Percentiles rank a stretch among this genome's conserved stretches.
phyloP scores from a whole-genome alignment of 2,888 invertebrate species.

The Pyrochroa serraticornis region DNA sequence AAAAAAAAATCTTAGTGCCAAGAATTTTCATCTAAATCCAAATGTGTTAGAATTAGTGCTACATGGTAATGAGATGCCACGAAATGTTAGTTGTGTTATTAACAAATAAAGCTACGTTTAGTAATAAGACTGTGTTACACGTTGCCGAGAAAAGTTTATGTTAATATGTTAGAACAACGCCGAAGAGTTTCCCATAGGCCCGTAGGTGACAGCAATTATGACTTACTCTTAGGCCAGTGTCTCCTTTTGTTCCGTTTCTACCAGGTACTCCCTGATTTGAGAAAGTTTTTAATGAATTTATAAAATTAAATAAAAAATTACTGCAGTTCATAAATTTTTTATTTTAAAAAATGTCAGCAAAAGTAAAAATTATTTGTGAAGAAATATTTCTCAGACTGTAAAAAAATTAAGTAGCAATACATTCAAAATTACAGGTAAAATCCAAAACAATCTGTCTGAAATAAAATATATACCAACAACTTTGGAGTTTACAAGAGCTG shows the following conservation, averaged over 20 bases:
- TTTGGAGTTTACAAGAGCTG: too few species aligned
- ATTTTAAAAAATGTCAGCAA: not conserved
- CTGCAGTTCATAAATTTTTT: too few species aligned
- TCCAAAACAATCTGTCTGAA: too few species aligned
- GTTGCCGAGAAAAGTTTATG: not conserved
- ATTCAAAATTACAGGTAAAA: too few species aligned
- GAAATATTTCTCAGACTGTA: too few species aligned
- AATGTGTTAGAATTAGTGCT: conserved; percentile 4
- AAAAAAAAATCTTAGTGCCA: not conserved
- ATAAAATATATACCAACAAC: too few species aligned
- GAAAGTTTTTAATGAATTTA: conserved; percentile 1
- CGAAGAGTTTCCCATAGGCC: not conserved
- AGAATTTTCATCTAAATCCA: not conserved
- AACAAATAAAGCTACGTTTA: not conserved
- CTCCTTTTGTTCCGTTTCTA: conserved; percentile 59
- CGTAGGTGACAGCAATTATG: not conserved
- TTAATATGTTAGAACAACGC: not conserved
- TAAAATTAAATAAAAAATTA: too few species aligned
- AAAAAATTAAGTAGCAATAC: too few species aligned
- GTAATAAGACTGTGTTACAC: not conserved
- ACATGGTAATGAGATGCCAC: not conserved
- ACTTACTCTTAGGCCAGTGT: conserved; percentile 52
- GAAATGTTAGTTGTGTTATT: not conserved
- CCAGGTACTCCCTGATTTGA: conserved; percentile 56
- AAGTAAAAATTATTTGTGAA: not conserved